Evolutionary conservation across 2,113 vertebrate species (phyloP), one percentile per base, ranked within the genome.

Genomic region (Chloropsis hardwickii): DNA sequence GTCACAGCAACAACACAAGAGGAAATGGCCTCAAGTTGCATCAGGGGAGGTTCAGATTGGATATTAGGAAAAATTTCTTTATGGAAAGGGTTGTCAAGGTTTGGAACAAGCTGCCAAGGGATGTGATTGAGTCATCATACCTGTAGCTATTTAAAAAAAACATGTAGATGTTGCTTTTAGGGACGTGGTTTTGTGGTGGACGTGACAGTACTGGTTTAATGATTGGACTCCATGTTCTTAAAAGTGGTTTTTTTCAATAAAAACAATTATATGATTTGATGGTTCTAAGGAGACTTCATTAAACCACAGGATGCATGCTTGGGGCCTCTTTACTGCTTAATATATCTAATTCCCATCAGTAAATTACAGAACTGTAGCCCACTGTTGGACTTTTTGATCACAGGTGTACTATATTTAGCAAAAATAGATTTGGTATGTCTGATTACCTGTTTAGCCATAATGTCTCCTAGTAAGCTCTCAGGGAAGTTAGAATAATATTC

Each of bases 391-490:
- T 90, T 88, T 56, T 64, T 80, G 62, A 50, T 66, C 21, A 2
- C 58, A 94, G 37, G 37, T 83, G 19, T 66, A 50, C 50, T 69
- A 77, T 88, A 90, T 90, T 92, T 88, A 88, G 35, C 37, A 86
- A 92, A 94, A 94, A 79, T 58, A 88, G 47, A 73, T 92, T 70
- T 86, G 50, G 60, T 33, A 53, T 81, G 42, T 73, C 74, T 88
- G 79, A 77, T 92, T 86, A 93, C 54, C 82, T 95, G 62, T 93
- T 96, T 88, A 88, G 58, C 66, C 42, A n/a, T 53, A 57, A 62
- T 82, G 58, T 77, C 18, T 90, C n/a, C n/a, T 65, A 57, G 50
- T 92, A 66, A 94, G 42, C 29, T 92, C 19, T 69, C 21, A 80
- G 18, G 10, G 45, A 94, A 95, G 71, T 88, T 62, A 88, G 45